Percentiles rank a stretch among this genome's conserved stretches.
These are phyloP conservation scores for Rallus crepitans DNA, from an alignment of 2,797 vertebrate species.

Conservation along the genomic window DNA sequence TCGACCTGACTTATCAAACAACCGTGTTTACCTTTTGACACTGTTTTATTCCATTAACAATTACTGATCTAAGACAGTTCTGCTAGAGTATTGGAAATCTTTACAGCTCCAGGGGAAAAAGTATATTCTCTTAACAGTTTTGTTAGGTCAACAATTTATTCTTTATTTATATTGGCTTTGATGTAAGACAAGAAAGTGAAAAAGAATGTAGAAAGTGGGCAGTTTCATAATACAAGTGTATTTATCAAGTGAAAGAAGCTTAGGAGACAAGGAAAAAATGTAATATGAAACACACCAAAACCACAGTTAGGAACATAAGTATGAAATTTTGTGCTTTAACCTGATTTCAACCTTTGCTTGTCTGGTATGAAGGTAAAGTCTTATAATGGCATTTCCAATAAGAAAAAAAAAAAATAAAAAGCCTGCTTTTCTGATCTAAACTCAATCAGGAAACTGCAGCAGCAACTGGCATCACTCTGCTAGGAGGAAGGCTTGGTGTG, in stretches of 20 bases:
- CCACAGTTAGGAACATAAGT: conserved; percentile 7
- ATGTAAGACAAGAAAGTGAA: conserved; percentile 51
- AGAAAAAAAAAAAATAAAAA: conserved; percentile 2
- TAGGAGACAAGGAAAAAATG: conserved; percentile 37
- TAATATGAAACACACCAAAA: conserved; percentile 61
- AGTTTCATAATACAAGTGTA: conserved; percentile 47
- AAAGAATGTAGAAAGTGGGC: conserved; percentile 59
- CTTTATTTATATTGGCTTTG: conserved; percentile 70
- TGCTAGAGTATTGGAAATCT: conserved; percentile 45
- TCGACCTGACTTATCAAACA: conserved; percentile 74
- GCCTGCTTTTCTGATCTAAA: background rate
- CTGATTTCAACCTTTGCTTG: conserved; percentile 32
- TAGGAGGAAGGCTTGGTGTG: background rate
- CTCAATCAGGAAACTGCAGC: background rate
- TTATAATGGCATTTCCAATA: conserved; percentile 22
- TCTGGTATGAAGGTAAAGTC: background rate
- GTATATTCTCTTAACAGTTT: conserved; percentile 51
- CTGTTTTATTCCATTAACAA: conserved; percentile 63
- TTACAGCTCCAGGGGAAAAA: conserved; percentile 44
- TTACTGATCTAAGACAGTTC: conserved; percentile 58
- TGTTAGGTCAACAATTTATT: conserved; percentile 62
- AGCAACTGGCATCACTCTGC: background rate
- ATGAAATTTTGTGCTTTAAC: conserved; percentile 33
- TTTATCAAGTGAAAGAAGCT: conserved; percentile 51
- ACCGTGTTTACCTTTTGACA: conserved; percentile 56